Conservation (phyloP, 2,113 vertebrate species). For the Pardalotus punctatus region DNA sequence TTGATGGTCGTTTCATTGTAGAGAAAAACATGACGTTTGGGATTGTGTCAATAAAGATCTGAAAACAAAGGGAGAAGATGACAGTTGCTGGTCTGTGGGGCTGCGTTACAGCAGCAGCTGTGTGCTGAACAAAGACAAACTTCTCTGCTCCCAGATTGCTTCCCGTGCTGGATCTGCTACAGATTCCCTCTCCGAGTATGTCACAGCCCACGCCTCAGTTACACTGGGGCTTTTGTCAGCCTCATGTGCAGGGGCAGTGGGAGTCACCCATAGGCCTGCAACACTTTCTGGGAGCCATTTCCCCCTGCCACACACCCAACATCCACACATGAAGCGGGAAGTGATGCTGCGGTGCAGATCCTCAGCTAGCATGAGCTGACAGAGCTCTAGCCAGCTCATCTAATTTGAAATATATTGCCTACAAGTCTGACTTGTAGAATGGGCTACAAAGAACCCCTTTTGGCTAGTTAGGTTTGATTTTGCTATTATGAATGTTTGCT, state of each 20-base stretch:
- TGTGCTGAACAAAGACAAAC: not conserved
- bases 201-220: not conserved
- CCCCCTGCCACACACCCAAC: not conserved
- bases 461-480: not conserved
- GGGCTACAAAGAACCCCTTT: not conserved
- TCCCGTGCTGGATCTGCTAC: not conserved
- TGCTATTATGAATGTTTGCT: not conserved
- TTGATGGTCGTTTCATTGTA: conserved; percentile 94
- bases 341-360: accelerated
- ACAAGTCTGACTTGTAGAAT: not conserved
- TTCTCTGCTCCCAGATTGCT: not conserved
- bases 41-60: conserved; percentile 97
- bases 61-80: not conserved
- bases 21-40: conserved; percentile 99
- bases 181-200: not conserved
- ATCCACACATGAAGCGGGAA: accelerated
- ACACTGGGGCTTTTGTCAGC: not conserved
- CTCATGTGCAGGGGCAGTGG: not conserved
- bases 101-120: not conserved
- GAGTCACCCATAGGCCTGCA: not conserved
- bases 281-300: not conserved
- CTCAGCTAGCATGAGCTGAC: not conserved
- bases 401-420: not conserved
- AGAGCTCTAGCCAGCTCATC: not conserved
- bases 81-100: not conserved